Evolutionary conservation across 1,140 invertebrate species (phyloP), one percentile per base, ranked within the genome.

Genomic region (Psix sp.): DNA sequence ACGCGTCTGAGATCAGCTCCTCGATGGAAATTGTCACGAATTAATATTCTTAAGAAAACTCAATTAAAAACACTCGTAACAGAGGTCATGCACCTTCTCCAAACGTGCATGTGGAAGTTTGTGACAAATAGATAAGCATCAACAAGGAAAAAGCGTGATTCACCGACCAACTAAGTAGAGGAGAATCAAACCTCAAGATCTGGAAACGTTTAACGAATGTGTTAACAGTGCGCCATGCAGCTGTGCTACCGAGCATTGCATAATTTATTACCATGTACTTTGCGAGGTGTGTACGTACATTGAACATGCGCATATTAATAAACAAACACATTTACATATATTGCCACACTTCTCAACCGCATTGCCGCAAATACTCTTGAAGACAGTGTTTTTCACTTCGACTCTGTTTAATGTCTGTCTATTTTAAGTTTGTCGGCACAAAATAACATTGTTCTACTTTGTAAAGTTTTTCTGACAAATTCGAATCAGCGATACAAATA

Each of bases 281-380:
- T 24, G 15, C 21, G 35, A 48, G 60, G 40, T 46, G 49, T 56
- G 35, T 29, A 40, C 51, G 49, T 66, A 15, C 43, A 66, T 66
- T 66, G 62, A 66, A 66, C 62, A 66, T 56, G 62, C 56, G 62
- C 62, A 66, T 66, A 56, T 66, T 66, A 66, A 66, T 66, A 66
- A 56, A 66, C 62, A 66, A 66, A 66, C 62, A 49, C 62, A 56
- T 66, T 66, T 66, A 35, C 62, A 66, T 66, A 65, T 46, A 65
- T 65, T 65, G 40, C 48, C 42, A 15, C 29, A 51, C 49, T 46
- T 54, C 20, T 39, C 18, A 52, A n/a, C 48, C 56, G 42, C 33
- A 5, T 29, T 24, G 20, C 60, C n/a, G 48, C 29, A 31, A 35
- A 42, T 43, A 40, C 56, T 60, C 13, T 42, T 49, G 45, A 63